Percentiles rank a stretch among this genome's conserved stretches.
Conservation (phyloP, 2,113 vertebrate genomes). For the Apistogramma diplotaenia region DNA sequence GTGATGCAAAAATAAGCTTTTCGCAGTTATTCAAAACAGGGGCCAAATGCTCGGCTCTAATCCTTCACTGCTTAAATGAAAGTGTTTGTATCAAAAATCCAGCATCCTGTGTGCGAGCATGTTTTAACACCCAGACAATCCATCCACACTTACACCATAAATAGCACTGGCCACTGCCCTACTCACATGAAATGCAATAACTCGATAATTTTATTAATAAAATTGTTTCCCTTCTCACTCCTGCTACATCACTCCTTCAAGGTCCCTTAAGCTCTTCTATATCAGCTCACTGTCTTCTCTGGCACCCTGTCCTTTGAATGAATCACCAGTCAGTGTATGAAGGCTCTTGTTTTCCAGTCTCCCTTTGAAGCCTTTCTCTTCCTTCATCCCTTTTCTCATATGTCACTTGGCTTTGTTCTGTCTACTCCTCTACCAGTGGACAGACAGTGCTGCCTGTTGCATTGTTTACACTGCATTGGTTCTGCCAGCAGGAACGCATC, state of each 20-base stretch:
- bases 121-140: background rate
- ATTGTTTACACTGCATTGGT: background rate
- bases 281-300: conserved; percentile 56
- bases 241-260: conserved; percentile 47
- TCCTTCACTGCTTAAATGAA: conserved; percentile 66
- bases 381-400: background rate
- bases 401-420: conserved; percentile 11
- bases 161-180: conserved; percentile 40
- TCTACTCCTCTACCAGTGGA: background rate
- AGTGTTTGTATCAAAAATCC: conserved; percentile 60
- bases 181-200: conserved; percentile 65
- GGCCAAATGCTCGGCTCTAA: conserved; percentile 56
- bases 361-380: conserved; percentile 8
- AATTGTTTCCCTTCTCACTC: conserved; percentile 56
- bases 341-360: conserved; percentile 10
- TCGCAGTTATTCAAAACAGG: conserved; percentile 60
- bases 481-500: conserved; percentile 23
- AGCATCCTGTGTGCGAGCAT: conserved; percentile 19
- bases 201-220: conserved; percentile 76
- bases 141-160: conserved; percentile 2
- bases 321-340: conserved; percentile 55
- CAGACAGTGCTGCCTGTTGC: conserved; percentile 20
- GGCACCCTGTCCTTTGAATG: conserved; percentile 56
- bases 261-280: conserved; percentile 55
- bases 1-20: conserved; percentile 25